A percentile compares a stretch with the other conserved stretches of the same genome.
These are phyloP conservation scores for Morpho helenor DNA, from an alignment of 2,888 invertebrate genomes.

Conservation along the genomic window DNA sequence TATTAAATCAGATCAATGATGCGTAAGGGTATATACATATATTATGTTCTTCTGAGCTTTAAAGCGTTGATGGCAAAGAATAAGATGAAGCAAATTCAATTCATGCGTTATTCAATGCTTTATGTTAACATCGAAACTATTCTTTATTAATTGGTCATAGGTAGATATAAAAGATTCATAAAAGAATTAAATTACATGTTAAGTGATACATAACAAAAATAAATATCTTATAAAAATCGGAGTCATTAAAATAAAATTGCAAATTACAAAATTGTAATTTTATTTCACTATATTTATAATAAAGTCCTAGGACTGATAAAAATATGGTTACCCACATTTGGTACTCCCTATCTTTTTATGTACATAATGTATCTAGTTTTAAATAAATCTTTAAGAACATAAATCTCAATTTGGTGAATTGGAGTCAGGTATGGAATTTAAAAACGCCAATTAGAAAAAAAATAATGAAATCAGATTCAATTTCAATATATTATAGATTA, in stretches of 20 bases:
- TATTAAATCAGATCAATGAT: too few relatives aligned
- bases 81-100: too few relatives aligned
- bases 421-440: constrained; percentile 47
- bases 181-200: too few relatives aligned
- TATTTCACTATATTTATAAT: constrained; percentile 10
- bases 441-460: constrained; percentile 74
- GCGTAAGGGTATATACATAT: too few relatives aligned
- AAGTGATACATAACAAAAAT: neutral
- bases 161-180: too few relatives aligned
- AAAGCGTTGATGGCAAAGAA: too few relatives aligned
- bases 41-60: too few relatives aligned
- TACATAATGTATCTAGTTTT: constrained; percentile 13
- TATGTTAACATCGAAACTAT: too few relatives aligned
- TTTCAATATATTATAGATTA: constrained; percentile 80
- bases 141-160: too few relatives aligned
- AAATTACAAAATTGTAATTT: constrained; percentile 14
- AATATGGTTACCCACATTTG: constrained; percentile 14
- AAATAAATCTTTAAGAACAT: constrained; percentile 12
- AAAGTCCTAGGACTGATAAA: constrained; percentile 11
- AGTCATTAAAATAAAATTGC: constrained; percentile 7
- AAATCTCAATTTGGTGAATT: constrained; percentile 28
- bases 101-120: too few relatives aligned
- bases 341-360: constrained; percentile 3
- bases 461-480: constrained; percentile 76
- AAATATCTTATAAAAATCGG: neutral